Percentiles rank a stretch among this genome's conserved stretches.
Evolutionary conservation across 1,140 invertebrate species (phyloP).

Genomic region (Globodera rostochiensis): DNA sequence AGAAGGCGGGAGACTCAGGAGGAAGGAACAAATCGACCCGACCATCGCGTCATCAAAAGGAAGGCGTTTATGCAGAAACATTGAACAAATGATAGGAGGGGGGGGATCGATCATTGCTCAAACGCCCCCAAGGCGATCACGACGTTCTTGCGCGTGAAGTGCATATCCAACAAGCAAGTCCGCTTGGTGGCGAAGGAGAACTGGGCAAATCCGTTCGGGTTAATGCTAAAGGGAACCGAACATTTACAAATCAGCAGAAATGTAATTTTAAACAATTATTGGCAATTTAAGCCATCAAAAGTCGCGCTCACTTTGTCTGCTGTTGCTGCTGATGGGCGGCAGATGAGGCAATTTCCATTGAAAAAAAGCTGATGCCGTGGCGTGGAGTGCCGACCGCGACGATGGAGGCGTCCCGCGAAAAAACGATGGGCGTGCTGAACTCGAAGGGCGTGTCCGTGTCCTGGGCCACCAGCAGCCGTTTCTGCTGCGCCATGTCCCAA

Average conservation of each 20-base stretch:
- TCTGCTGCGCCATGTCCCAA: constrained; percentile 59
- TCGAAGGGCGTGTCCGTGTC: constrained; percentile 38
- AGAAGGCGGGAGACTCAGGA: background rate
- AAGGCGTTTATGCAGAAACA: background rate
- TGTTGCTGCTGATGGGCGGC: constrained; percentile 31
- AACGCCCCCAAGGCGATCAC: constrained; percentile 56
- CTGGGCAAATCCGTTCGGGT: constrained; percentile 51
- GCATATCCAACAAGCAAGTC: constrained; percentile 53
- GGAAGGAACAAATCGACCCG: background rate
- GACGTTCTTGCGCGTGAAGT: constrained; percentile 58
- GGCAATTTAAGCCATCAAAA: constrained; percentile 9
- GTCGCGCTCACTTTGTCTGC: constrained; percentile 15
- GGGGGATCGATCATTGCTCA: constrained; percentile 45
- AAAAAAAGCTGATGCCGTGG: constrained; percentile 51
- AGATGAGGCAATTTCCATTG: constrained; percentile 38
- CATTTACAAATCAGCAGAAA: background rate
- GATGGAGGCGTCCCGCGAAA: constrained; percentile 56
- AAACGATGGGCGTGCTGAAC: constrained; percentile 53
- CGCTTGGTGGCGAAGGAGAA: constrained; percentile 58
- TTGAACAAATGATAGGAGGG: background rate
- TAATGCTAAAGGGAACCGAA: constrained; percentile 41
- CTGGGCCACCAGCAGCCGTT: constrained; percentile 45
- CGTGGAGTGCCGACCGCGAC: constrained; percentile 52
- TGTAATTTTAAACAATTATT: background rate
- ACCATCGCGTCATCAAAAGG: background rate